phyloP scores from a whole-genome alignment of 2,113 vertebrate genomes.

The Notarius quadriscutis region DNA sequence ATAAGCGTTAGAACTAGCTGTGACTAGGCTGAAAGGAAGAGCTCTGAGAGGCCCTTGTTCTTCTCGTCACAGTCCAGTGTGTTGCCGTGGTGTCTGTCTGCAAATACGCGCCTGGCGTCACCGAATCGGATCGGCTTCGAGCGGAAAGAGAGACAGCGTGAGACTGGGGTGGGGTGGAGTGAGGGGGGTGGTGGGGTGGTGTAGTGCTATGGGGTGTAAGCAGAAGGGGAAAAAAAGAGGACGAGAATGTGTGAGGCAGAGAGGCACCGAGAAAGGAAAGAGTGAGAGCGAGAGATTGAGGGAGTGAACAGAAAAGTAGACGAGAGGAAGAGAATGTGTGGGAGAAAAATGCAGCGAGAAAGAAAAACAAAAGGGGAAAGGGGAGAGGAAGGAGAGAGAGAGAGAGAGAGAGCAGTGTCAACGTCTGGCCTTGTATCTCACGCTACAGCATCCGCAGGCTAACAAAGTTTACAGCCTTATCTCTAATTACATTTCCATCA shows the following conservation, averaged over 20 bases:
- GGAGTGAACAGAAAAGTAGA: neutral
- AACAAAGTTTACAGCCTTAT: slow-evolving; percentile 54
- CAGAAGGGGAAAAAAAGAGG: neutral
- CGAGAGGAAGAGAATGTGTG: neutral
- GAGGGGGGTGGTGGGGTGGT: neutral
- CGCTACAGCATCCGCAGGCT: slow-evolving; percentile 39
- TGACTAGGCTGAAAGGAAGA: slow-evolving; percentile 42
- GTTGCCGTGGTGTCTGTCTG: slow-evolving; percentile 53
- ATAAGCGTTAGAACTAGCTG: slow-evolving; percentile 26
- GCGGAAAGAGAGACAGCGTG: slow-evolving; percentile 20
- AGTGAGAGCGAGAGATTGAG: neutral
- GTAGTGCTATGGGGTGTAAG: neutral
- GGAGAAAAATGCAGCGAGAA: slow-evolving; percentile 11
- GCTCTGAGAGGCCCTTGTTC: slow-evolving; percentile 55
- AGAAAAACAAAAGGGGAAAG: neutral
- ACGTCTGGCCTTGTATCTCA: slow-evolving; percentile 34
- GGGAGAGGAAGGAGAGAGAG: neutral
- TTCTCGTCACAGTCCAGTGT: slow-evolving; percentile 47
- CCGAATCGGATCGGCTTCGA: slow-evolving; percentile 47
- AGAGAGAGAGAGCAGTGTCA: slow-evolving; percentile 15
- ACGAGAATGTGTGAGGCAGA: slow-evolving; percentile 8
- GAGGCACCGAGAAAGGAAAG: neutral
- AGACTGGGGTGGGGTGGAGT: neutral
- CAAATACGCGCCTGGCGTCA: slow-evolving; percentile 57
- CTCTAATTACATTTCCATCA: slow-evolving; percentile 49